Base-by-base conservation (phyloP, 2,797 vertebrate genomes). In the Valencia hispanica region DNA sequence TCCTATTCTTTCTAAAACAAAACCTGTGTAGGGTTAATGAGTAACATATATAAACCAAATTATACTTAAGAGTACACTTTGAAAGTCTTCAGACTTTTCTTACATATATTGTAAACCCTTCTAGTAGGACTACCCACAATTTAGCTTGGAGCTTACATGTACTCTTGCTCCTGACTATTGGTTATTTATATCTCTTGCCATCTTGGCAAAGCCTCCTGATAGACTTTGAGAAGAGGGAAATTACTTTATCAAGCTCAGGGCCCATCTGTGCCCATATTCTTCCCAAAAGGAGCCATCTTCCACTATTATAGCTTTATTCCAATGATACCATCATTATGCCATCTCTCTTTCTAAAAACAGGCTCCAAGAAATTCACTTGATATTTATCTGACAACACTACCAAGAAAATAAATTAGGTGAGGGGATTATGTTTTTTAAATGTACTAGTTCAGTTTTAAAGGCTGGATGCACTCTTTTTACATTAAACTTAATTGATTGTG, bases 121-220 rank as follows among this genome's bases (percentile, higher is more conserved):
- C n/a, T 68, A 43, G 43, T 41, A 68, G 65, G 39, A 39, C 25
- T 45, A 17, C 27, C 65, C 45, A 41, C 7, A 61, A 75, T 86
- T 81, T 87, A 87, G 92, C 91, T 92, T 78, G 80, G 84, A 90
- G 84, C 87, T 82, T 86, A 83, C 69, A 86, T 79, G 78, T 74
- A 80, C 84, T 88, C 84, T 88, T 88, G 83, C 77, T 87, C 88
- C 86, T 76, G 78, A 79, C 80, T 87, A 72, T 80, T 66, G 75
- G 93, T 86, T 94, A 93, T 94, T 94, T 94, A 86, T 93, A 94
- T 88, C 82, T 74, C 82, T 81, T 88, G 91, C 90, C 90, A 91
- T 87, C 89, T 93, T 92, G 93, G 91, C 92, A 90, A 74, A 85
- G 88, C 82, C 84, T 92, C 84, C 80, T 73, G 78, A 87, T 92